Conservation (phyloP, 1,140 invertebrate genomes). For the Oncopeltus fasciatus region DNA sequence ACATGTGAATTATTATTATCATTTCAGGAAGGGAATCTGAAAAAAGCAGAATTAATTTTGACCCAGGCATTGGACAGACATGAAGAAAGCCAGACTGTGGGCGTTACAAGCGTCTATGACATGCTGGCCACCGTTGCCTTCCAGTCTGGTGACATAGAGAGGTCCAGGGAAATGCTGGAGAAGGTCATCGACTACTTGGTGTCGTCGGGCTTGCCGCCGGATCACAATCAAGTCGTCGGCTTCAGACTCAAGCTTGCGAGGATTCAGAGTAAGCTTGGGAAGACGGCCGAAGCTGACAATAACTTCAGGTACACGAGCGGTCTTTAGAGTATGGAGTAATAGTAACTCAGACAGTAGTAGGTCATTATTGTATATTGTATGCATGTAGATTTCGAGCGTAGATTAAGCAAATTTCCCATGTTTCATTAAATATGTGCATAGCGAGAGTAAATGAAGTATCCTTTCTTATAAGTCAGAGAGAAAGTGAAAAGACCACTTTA, state of each 20-base stretch:
- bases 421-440: no score
- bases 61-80: not conserved
- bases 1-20: not conserved
- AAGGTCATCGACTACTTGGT: conserved; percentile 3
- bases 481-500: no score
- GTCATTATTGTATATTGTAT: no score
- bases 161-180: conserved; percentile 7
- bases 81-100: not conserved
- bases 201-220: not conserved
- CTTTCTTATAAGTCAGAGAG: no score
- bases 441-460: no score
- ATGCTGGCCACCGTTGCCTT: conserved; percentile 13
- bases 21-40: conserved; percentile 8
- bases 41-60: conserved; percentile 10
- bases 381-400: no score
- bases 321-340: no score
- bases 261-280: conserved; percentile 7
- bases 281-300: conserved; percentile 3
- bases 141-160: not conserved
- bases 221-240: conserved; percentile 4
- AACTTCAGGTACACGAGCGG: conserved; percentile 14
- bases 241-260: conserved; percentile 14
- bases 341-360: no score
- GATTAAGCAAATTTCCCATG: no score
- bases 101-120: conserved; percentile 14